Evolutionary conservation across 1,140 invertebrate species (phyloP).

Genomic region (Drosophila kurseongensis): DNA sequence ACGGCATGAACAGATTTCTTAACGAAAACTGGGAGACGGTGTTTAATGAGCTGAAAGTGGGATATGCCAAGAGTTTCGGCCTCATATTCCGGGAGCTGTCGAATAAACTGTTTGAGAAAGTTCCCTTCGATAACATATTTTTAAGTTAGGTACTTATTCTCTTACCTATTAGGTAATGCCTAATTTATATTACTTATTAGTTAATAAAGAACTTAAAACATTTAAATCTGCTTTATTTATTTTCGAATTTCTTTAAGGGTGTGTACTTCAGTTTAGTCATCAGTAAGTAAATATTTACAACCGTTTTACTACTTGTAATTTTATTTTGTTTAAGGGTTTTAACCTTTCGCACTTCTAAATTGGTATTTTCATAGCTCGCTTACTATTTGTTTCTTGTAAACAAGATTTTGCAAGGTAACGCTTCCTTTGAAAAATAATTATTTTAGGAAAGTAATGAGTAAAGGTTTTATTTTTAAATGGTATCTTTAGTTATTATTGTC

Average conservation of each 20-base stretch:
- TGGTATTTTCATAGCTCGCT: not conserved
- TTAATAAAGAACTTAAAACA: slow-evolving; percentile 56
- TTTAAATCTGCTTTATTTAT: not conserved
- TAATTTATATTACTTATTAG: slow-evolving; percentile 61
- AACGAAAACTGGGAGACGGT: slow-evolving; percentile 89
- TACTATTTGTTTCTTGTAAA: slow-evolving; percentile 1
- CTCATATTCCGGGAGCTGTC: slow-evolving; percentile 87
- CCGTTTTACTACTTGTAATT: not conserved
- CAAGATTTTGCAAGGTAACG: too few species aligned
- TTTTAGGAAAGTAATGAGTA: too few species aligned
- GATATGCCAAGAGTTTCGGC: slow-evolving; percentile 88
- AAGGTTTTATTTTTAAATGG: too few species aligned
- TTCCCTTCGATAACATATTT: slow-evolving; percentile 88
- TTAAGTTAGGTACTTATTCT: slow-evolving; percentile 75
- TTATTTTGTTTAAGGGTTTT: slow-evolving; percentile 6
- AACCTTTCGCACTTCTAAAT: not conserved
- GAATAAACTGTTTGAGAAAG: slow-evolving; percentile 87
- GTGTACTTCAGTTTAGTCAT: not conserved
- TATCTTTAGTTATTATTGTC: too few species aligned
- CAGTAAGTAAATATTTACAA: not conserved
- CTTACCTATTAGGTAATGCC: slow-evolving; percentile 29
- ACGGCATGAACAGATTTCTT: slow-evolving; percentile 87
- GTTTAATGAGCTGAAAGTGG: slow-evolving; percentile 87
- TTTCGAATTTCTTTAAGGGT: not conserved
- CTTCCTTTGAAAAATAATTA: too few species aligned